Percentiles rank a stretch among this genome's conserved stretches.
Conservation (phyloP, 2,888 invertebrate genomes). For the Lumbricus terrestris region DNA sequence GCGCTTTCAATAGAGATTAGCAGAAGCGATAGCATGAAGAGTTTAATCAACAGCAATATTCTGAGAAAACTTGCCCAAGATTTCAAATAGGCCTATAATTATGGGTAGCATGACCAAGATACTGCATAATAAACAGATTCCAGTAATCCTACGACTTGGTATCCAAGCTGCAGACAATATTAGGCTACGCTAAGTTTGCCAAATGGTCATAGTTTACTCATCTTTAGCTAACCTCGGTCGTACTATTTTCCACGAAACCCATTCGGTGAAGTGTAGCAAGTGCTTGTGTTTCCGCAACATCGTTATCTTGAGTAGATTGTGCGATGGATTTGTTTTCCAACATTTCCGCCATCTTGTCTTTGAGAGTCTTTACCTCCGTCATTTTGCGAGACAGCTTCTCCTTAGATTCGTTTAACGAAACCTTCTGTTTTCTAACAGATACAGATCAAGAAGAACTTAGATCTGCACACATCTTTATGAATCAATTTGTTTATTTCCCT, state of each 20-base stretch:
- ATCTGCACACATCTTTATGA: not conserved
- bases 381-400: not conserved
- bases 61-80: too few relatives aligned
- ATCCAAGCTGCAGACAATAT: not conserved
- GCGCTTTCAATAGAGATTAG: not conserved
- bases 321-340: not conserved
- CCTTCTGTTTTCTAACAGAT: not conserved
- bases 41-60: too few relatives aligned
- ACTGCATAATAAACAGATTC: not conserved
- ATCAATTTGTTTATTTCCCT: too few relatives aligned
- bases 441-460: not conserved
- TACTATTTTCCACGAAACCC: not conserved
- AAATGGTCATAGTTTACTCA: not conserved
- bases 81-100: too few relatives aligned
- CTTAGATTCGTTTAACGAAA: not conserved
- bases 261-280: not conserved
- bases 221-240: not conserved
- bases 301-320: not conserved
- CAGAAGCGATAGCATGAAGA: too few relatives aligned
- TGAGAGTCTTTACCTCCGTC: not conserved
- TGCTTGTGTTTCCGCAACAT: not conserved
- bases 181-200: not conserved
- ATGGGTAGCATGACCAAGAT: not conserved
- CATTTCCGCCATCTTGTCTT: conserved; percentile 4
- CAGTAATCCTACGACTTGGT: not conserved